Conservation (phyloP, 2,888 invertebrate genomes). For the Galeruca laticollis region DNA sequence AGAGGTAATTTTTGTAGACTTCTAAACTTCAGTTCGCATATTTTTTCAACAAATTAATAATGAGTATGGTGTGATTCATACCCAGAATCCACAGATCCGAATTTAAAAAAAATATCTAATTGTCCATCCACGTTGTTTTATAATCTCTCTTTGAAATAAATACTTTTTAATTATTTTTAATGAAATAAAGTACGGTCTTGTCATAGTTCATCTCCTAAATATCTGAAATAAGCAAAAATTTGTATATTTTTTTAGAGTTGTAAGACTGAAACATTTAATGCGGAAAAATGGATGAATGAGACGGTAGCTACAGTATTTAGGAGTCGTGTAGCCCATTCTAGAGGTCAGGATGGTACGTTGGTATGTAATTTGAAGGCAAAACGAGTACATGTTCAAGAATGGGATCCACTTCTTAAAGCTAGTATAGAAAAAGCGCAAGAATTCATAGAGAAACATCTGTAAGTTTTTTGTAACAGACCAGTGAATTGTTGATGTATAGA, state of each 20-base stretch:
- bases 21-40: neutral
- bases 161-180: too few species aligned
- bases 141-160: too few species aligned
- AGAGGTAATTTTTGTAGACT: slow-evolving; percentile 67
- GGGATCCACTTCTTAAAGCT: slow-evolving; percentile 74
- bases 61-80: too few species aligned
- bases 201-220: too few species aligned
- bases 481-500: neutral
- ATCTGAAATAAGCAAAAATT: too few species aligned
- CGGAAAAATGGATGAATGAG: slow-evolving; percentile 77
- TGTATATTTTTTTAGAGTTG: slow-evolving; percentile 67
- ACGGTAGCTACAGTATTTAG: slow-evolving; percentile 72
- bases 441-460: slow-evolving; percentile 66
- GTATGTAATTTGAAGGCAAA: slow-evolving; percentile 78
- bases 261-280: slow-evolving; percentile 72
- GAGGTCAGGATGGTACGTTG: slow-evolving; percentile 71
- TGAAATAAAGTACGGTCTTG: too few species aligned
- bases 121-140: too few species aligned
- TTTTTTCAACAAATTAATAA: too few species aligned
- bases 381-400: slow-evolving; percentile 70
- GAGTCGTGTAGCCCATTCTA: slow-evolving; percentile 68
- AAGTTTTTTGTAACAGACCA: slow-evolving; percentile 6
- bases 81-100: too few species aligned
- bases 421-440: slow-evolving; percentile 72
- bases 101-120: too few species aligned